A percentile compares a stretch with the other conserved stretches of the same genome.
phyloP scores from a whole-genome alignment of 2,888 invertebrate genomes.

The Sphecodes monilicornis region DNA sequence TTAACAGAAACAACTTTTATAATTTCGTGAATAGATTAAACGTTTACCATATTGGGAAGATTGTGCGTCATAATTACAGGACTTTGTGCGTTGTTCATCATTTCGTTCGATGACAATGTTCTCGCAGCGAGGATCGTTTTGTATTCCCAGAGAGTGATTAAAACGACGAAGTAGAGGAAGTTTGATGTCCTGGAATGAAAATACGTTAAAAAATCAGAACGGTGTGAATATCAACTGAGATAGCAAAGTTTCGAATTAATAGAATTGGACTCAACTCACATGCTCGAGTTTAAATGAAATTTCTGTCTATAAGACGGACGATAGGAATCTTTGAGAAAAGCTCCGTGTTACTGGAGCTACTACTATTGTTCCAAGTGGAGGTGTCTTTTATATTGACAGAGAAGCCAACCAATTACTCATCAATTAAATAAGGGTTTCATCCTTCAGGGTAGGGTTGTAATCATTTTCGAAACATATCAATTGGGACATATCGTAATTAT shows the following conservation, averaged over 20 bases:
- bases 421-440: slow-evolving; percentile 42
- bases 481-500: slow-evolving; percentile 16
- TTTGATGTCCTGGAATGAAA: slow-evolving; percentile 26
- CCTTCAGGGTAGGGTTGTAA: slow-evolving; percentile 1
- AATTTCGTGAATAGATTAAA: background rate
- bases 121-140: slow-evolving; percentile 1
- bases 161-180: background rate
- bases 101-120: slow-evolving; percentile 18
- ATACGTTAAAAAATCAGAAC: background rate
- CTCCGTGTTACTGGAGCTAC: too few species aligned
- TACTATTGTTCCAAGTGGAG: slow-evolving; percentile 57
- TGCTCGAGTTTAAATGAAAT: background rate
- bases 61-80: slow-evolving; percentile 25
- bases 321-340: slow-evolving; percentile 1
- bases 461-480: slow-evolving; percentile 17
- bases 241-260: background rate
- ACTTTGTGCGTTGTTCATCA: slow-evolving; percentile 12
- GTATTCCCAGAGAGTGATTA: slow-evolving; percentile 3
- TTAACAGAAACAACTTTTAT: background rate
- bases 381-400: slow-evolving; percentile 47
- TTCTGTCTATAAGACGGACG: background rate
- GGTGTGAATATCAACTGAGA: background rate
- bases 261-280: slow-evolving; percentile 20
- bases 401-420: slow-evolving; percentile 53
- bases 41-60: slow-evolving; percentile 33